Evolutionary conservation across 2,888 invertebrate species (phyloP).

Genomic region (Spatulosminthurus flaviceps): DNA sequence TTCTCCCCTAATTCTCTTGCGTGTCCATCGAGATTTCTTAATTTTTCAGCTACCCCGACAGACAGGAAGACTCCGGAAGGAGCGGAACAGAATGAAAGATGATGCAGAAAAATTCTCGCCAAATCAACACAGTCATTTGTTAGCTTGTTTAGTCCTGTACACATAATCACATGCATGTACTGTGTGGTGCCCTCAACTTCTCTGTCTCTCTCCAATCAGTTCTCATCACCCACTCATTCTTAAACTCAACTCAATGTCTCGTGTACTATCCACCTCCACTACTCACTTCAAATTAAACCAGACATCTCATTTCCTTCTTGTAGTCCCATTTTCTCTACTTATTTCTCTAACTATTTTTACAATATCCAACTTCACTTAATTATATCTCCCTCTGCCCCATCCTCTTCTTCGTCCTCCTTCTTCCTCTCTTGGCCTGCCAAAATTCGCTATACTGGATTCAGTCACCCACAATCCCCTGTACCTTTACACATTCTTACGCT

Average conservation of each 20-base stretch:
- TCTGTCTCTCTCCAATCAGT: neutral
- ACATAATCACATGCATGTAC: neutral
- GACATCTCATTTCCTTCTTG: too few species aligned
- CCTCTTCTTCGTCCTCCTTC: conserved; percentile 14
- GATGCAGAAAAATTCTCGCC: conserved; percentile 23
- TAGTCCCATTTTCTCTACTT: too few species aligned
- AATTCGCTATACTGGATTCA: neutral
- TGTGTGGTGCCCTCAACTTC: neutral
- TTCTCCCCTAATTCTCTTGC: conserved; percentile 42
- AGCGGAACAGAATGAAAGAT: neutral
- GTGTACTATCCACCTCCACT: too few species aligned
- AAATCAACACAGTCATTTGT: neutral
- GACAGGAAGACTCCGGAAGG: conserved; percentile 28
- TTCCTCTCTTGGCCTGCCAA: neutral
- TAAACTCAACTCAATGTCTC: too few species aligned
- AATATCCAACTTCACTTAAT: conserved; percentile 38
- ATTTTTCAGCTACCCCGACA: conserved; percentile 56
- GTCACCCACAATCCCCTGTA: neutral
- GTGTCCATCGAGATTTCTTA: conserved; percentile 58
- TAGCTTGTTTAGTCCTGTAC: neutral
- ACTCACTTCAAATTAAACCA: too few species aligned
- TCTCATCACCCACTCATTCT: neutral
- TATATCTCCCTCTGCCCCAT: conserved; percentile 34
- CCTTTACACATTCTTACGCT: neutral
- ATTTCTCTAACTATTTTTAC: too few species aligned